Evolutionary conservation across 2,888 invertebrate genomes (phyloP).

Genomic region (Scaptomyza parva): DNA sequence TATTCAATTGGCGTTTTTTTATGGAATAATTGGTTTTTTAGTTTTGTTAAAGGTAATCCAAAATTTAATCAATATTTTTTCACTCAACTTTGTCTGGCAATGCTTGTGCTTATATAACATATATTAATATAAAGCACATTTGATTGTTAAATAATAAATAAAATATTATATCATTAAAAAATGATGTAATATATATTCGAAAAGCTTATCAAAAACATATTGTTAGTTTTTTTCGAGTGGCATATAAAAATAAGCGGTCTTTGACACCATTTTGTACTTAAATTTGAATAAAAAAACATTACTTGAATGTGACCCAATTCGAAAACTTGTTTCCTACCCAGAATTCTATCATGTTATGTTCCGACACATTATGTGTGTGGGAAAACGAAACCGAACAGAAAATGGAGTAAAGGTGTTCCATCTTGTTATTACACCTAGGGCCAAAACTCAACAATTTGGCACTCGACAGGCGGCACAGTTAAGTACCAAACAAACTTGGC

Average conservation of each 20-base stretch:
- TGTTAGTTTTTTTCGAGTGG: no score
- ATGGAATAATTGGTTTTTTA: background rate
- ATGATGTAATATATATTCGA: no score
- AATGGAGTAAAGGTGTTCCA: conserved; percentile 3
- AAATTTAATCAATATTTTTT: background rate
- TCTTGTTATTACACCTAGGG: conserved; percentile 12
- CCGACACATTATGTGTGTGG: background rate
- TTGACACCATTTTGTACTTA: background rate
- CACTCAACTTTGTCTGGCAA: background rate
- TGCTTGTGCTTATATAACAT: background rate
- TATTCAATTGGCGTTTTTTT: background rate
- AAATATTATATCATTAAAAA: no score
- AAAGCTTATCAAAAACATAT: no score
- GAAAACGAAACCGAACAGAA: background rate
- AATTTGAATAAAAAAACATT: background rate
- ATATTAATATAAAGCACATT: background rate
- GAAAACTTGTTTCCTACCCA: background rate
- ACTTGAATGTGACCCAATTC: background rate
- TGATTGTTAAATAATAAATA: background rate
- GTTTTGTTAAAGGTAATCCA: background rate
- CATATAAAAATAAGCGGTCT: background rate
- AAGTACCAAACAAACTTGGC: conserved; percentile 50
- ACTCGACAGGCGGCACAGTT: conserved; percentile 34
- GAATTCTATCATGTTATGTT: background rate
- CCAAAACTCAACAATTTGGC: conserved; percentile 37